phyloP scores from a whole-genome alignment of 2,797 vertebrate species.

The Aythya fuligula region DNA sequence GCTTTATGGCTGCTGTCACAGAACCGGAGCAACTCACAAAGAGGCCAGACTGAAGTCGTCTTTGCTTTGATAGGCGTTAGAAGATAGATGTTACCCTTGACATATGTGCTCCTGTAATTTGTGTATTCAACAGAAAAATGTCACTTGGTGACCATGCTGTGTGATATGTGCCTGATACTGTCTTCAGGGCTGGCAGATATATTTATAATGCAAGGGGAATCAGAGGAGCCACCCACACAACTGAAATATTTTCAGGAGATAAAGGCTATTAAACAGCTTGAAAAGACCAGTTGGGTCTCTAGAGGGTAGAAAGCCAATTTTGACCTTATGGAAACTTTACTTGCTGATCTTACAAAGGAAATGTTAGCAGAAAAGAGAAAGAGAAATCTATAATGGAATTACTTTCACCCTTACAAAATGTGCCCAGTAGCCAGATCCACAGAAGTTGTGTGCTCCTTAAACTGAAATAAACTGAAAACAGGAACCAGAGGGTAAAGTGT shows the following conservation, averaged over 20 bases:
- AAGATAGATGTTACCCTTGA: neutral
- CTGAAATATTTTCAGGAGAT: slow-evolving; percentile 53
- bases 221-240: slow-evolving; percentile 7
- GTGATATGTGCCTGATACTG: neutral
- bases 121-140: neutral
- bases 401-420: slow-evolving; percentile 20
- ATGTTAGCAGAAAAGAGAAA: slow-evolving; percentile 22
- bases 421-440: neutral
- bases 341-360: slow-evolving; percentile 45
- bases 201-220: slow-evolving; percentile 53
- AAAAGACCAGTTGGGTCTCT: slow-evolving; percentile 52
- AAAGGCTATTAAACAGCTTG: slow-evolving; percentile 62
- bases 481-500: neutral
- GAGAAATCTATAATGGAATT: slow-evolving; percentile 59
- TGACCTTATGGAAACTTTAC: slow-evolving; percentile 53
- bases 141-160: neutral
- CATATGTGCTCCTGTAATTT: neutral
- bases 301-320: slow-evolving; percentile 54
- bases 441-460: neutral
- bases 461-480: neutral
- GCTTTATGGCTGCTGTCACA: neutral
- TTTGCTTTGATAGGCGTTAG: neutral
- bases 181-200: neutral
- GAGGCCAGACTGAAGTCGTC: neutral
- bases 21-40: neutral